phyloP scores from a whole-genome alignment of 2,888 invertebrate genomes.

The Patella depressa region DNA sequence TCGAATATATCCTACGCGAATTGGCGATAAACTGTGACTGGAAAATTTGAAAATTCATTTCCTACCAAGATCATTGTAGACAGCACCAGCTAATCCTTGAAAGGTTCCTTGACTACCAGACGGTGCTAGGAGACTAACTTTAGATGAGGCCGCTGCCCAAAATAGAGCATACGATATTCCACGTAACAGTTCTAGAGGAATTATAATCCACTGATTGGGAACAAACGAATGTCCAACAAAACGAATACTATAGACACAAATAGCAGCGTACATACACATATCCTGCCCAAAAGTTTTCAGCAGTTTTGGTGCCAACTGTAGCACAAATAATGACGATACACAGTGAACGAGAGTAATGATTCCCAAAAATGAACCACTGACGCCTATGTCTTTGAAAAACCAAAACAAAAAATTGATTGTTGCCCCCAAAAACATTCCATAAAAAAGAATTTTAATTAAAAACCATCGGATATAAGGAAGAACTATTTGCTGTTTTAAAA shows the following conservation, averaged over 20 bases:
- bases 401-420: constrained; percentile 89
- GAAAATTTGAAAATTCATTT: neutral
- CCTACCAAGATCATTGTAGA: constrained; percentile 39
- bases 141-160: constrained; percentile 92
- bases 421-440: constrained; percentile 90
- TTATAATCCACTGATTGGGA: constrained; percentile 84
- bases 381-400: constrained; percentile 76
- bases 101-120: constrained; percentile 31
- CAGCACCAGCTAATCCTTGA: constrained; percentile 36
- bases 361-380: constrained; percentile 43
- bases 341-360: constrained; percentile 48
- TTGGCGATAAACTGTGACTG: too few species aligned
- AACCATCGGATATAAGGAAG: constrained; percentile 75
- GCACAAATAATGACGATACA: constrained; percentile 27
- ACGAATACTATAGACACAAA: constrained; percentile 84
- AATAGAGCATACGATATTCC: constrained; percentile 90
- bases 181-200: constrained; percentile 88
- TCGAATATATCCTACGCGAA: too few species aligned
- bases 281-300: constrained; percentile 81
- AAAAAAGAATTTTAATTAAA: constrained; percentile 83
- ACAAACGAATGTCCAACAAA: constrained; percentile 85
- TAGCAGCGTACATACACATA: constrained; percentile 85
- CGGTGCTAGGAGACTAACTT: constrained; percentile 71
- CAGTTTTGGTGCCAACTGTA: constrained; percentile 78
- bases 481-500: constrained; percentile 3